Conservation (phyloP, 2,797 vertebrate species). For the Crenichthys baileyi region DNA sequence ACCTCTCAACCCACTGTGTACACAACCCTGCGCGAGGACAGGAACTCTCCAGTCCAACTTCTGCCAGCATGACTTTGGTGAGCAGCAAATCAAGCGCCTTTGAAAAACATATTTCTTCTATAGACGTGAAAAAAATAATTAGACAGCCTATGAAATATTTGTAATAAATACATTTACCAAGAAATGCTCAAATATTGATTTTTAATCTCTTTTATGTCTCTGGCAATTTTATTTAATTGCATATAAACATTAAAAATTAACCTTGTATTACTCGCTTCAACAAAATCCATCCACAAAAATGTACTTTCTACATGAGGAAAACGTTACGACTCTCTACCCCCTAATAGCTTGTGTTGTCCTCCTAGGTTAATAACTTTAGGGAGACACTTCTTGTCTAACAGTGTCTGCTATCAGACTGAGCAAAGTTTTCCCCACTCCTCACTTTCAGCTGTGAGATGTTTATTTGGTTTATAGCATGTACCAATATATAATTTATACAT, state of each 20-base stretch:
- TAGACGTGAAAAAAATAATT: neutral
- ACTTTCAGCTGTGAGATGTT: neutral
- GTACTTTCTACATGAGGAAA: neutral
- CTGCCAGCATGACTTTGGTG: constrained; percentile 88
- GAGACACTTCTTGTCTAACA: neutral
- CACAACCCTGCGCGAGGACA: constrained; percentile 80
- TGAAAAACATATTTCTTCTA: neutral
- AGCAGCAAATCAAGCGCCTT: constrained; percentile 47
- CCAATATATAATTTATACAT: neutral
- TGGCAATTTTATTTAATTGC: neutral
- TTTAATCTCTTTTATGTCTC: neutral
- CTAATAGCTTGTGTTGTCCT: neutral
- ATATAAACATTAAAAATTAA: neutral
- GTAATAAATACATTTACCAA: neutral
- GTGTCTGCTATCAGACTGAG: neutral
- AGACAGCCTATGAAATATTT: neutral
- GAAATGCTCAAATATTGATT: too few species aligned
- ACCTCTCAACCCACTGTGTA: constrained; percentile 76
- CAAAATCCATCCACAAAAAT: neutral
- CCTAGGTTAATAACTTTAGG: neutral
- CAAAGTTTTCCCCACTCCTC: neutral
- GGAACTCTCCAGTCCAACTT: constrained; percentile 86
- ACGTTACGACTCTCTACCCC: neutral
- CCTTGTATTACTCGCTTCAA: neutral
- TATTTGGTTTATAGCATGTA: neutral